phyloP scores from a whole-genome alignment of 2,113 vertebrate species.

The Callaeas wilsoni region DNA sequence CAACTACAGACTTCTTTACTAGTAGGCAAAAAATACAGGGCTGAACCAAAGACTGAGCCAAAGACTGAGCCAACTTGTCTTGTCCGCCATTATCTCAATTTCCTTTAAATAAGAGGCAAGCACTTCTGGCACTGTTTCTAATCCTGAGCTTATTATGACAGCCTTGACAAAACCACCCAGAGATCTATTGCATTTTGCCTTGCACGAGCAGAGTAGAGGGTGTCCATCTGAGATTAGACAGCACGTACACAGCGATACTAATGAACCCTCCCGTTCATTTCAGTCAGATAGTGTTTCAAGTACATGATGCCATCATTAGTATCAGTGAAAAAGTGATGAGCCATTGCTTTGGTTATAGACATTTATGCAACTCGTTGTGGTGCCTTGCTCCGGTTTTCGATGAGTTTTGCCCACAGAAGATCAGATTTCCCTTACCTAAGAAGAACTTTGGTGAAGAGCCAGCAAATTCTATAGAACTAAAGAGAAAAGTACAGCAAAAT shows the following conservation, averaged over 20 bases:
- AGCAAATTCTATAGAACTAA: not conserved
- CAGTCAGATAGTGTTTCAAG: not conserved
- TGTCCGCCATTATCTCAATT: not conserved
- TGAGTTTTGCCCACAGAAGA: not conserved
- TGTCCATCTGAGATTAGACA: not conserved
- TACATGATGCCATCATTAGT: not conserved
- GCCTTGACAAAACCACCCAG: not conserved
- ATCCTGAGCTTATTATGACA: not conserved
- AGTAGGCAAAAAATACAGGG: not conserved
- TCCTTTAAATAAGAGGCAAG: not conserved
- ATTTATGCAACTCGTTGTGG: not conserved
- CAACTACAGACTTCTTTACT: not conserved
- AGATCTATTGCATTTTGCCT: not conserved
- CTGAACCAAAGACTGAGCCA: no score
- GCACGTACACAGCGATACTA: accelerated
- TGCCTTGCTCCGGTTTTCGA: not conserved
- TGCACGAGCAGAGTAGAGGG: not conserved
- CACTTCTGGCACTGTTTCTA: not conserved
- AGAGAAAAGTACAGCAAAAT: not conserved
- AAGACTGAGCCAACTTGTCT: not conserved
- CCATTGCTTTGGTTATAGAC: not conserved
- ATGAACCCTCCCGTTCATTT: not conserved
- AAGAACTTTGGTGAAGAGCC: not conserved
- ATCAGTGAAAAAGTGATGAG: not conserved
- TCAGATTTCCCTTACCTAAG: not conserved